A percentile compares a stretch with the other conserved stretches of the same genome.
phyloP scores from a whole-genome alignment of 2,113 vertebrate species.

The Coptodon rendalli region DNA sequence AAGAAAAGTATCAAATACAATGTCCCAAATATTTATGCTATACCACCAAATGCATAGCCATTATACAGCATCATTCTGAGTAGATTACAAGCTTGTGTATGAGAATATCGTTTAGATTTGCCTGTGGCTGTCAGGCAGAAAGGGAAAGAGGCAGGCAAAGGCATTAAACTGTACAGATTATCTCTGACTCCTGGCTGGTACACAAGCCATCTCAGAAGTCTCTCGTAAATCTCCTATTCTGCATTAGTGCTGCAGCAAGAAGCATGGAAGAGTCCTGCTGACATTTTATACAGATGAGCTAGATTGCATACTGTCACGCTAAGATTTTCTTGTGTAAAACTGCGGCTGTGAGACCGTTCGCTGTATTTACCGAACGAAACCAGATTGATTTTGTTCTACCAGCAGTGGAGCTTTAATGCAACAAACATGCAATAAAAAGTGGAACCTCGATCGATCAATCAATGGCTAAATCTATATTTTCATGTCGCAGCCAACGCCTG shows the following conservation, averaged over 20 bases:
- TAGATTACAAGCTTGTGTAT: constrained; percentile 43
- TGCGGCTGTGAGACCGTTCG: background rate
- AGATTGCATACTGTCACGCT: constrained; percentile 14
- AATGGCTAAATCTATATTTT: background rate
- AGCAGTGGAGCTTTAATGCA: constrained; percentile 8
- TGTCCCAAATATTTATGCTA: constrained; percentile 50
- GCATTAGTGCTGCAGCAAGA: background rate
- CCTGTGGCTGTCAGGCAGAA: constrained; percentile 17
- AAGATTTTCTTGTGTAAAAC: background rate
- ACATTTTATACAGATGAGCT: background rate
- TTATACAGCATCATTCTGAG: constrained; percentile 51
- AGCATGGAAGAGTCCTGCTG: background rate
- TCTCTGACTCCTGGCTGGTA: background rate
- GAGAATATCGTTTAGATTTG: constrained; percentile 6
- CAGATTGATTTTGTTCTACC: background rate
- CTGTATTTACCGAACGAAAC: background rate
- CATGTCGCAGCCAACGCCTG: constrained; percentile 1
- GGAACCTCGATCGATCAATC: constrained; percentile 5
- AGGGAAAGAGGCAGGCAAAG: constrained; percentile 33
- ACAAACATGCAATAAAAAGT: constrained; percentile 45
- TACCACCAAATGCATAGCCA: constrained; percentile 58
- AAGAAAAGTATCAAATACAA: constrained; percentile 61
- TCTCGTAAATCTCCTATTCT: background rate
- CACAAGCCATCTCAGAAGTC: constrained; percentile 6
- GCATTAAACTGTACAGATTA: constrained; percentile 43